Evolutionary conservation across 30 jellyfish, hydroid and myxozoan genomes (phyloP).

Genomic region (Euphysa ruthae): DNA sequence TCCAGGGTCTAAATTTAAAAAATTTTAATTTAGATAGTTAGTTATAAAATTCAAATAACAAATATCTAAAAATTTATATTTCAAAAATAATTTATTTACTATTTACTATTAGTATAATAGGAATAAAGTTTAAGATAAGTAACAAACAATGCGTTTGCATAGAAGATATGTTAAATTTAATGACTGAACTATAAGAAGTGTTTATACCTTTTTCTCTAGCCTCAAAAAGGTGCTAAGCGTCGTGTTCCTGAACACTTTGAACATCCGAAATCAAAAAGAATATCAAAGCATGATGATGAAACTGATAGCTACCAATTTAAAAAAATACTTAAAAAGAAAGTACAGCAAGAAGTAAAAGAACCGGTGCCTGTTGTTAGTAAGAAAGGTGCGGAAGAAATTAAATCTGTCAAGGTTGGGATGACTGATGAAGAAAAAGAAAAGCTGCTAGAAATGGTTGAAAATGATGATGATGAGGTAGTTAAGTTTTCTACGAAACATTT

Average conservation of each 20-base stretch:
- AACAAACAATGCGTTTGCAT: too few relatives aligned
- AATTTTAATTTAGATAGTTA: too few relatives aligned
- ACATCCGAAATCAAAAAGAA: conserved; percentile 5
- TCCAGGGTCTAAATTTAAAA: too few relatives aligned
- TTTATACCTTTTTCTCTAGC: too few relatives aligned
- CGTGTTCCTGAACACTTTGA: conserved; percentile 48
- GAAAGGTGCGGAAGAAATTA: conserved; percentile 2
- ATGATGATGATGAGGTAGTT: conserved; percentile 80
- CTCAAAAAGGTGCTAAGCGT: conserved; percentile 62
- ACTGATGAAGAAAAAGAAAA: conserved; percentile 71
- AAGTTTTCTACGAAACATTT: too few relatives aligned
- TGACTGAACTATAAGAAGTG: too few relatives aligned
- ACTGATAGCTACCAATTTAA: conserved; percentile 47
- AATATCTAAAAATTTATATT: too few relatives aligned
- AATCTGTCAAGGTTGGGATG: neutral
- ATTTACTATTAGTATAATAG: too few relatives aligned
- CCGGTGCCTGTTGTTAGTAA: neutral
- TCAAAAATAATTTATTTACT: too few relatives aligned
- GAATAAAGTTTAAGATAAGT: too few relatives aligned
- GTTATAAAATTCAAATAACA: too few relatives aligned
- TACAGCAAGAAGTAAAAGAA: neutral
- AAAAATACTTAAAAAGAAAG: conserved; percentile 50
- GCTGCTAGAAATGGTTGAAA: conserved; percentile 62
- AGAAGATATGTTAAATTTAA: too few relatives aligned
- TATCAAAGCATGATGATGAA: conserved; percentile 29